A percentile compares a stretch with the other conserved stretches of the same genome.
These are phyloP conservation scores for Arbacia lixula DNA, from an alignment of 53 echinoderm and acorn worm genomes.

Conservation along the genomic window DNA sequence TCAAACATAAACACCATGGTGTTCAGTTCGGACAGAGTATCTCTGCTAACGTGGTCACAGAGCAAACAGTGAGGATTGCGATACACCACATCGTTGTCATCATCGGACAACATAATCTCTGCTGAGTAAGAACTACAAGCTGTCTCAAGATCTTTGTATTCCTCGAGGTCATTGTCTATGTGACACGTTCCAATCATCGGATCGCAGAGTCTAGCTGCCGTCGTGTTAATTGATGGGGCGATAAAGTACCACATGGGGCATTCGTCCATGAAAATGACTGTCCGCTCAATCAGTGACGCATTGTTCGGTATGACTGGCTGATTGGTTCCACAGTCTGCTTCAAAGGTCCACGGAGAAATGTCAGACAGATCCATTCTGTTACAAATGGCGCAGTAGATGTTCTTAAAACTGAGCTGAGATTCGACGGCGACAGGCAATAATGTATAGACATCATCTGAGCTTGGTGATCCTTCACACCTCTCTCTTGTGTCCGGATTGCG, in stretches of 20 bases:
- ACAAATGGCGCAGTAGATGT: conserved; percentile 58
- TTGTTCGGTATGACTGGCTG: not conserved
- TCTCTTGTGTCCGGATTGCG: not conserved
- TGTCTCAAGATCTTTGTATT: not conserved
- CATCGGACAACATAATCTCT: not conserved
- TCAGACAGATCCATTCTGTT: conserved; percentile 33
- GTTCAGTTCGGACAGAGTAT: no score
- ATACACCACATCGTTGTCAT: not conserved
- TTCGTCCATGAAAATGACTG: not conserved
- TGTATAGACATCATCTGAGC: not conserved
- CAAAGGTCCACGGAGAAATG: conserved; percentile 36
- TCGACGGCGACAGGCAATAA: conserved; percentile 2
- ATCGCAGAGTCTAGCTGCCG: not conserved
- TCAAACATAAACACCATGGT: no score
- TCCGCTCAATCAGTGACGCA: not conserved
- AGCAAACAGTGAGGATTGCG: conserved; percentile 7
- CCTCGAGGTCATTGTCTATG: not conserved
- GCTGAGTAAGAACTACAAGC: not conserved
- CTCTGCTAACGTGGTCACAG: not conserved
- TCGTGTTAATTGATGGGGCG: not conserved
- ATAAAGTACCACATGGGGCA: not conserved
- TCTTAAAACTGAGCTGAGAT: conserved; percentile 36
- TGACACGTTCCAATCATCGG: not conserved
- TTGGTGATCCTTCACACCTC: not conserved
- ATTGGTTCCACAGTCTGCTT: not conserved